These are phyloP conservation scores for Suncus etruscus DNA, from an alignment of 2,113 vertebrate genomes.

Conservation along the genomic window DNA sequence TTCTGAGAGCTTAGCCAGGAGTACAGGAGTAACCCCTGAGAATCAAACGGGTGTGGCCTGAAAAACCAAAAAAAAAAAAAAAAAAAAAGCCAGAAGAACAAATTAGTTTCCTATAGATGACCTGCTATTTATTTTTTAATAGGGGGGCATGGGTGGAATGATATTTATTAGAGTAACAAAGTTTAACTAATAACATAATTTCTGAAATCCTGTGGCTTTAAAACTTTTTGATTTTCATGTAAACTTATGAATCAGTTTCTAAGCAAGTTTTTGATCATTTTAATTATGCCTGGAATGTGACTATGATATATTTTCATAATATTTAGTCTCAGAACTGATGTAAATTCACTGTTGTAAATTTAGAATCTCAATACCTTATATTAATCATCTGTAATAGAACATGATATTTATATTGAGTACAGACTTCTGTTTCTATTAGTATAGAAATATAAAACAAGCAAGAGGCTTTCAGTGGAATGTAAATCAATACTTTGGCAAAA, in stretches of 20 bases:
- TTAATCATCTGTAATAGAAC: slow-evolving; percentile 6
- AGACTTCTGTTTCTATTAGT: slow-evolving; percentile 47
- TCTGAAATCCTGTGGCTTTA: neutral
- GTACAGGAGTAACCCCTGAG: too few relatives aligned
- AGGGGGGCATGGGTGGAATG: neutral
- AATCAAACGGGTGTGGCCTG: too few relatives aligned
- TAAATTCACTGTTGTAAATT: slow-evolving; percentile 61
- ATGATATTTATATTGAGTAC: slow-evolving; percentile 48
- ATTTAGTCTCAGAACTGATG: slow-evolving; percentile 25
- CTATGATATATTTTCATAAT: slow-evolving; percentile 1
- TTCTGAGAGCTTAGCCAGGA: too few relatives aligned
- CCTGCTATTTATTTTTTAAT: neutral
- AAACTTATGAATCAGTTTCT: neutral
- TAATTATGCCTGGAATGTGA: neutral
- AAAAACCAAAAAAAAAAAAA: too few relatives aligned
- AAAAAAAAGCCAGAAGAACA: neutral
- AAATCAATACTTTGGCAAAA: slow-evolving; percentile 76
- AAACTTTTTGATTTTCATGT: neutral
- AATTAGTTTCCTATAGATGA: neutral
- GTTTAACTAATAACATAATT: neutral
- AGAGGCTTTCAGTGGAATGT: slow-evolving; percentile 50
- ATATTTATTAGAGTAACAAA: neutral
- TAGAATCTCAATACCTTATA: neutral
- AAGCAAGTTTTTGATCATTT: slow-evolving; percentile 30
- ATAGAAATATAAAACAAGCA: slow-evolving; percentile 52